Evolutionary conservation across 2,888 invertebrate species (phyloP), one percentile per base, ranked within the genome.

Genomic region (Rutpela maculata): DNA sequence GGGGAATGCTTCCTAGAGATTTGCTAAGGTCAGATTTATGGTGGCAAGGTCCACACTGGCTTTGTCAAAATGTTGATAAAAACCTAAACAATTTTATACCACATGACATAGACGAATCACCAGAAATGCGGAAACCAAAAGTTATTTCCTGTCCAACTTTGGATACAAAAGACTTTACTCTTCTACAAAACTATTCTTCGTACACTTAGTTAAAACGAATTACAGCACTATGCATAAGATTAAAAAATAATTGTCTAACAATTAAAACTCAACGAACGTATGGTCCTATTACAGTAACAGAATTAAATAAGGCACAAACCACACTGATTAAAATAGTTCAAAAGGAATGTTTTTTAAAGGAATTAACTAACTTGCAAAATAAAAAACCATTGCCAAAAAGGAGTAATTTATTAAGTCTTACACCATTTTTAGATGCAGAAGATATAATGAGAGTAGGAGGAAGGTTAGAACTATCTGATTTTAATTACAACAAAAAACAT

Each of bases 401-500:
- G 31, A 75, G 75, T 50, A 62, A 43, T 15, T n/a, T 79, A 11
- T 60, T 77, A 59, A 18, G 6, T 31, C 66, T 77, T 50, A 77
- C 74, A 10, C 66, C 70, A 12, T 79, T 77, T 60, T 22, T 79
- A 4, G 50, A 74, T 56, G 18, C 35, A 35, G 35, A 38, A 12
- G 67, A 66, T 35, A 35, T 78, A 22, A 18, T 78, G 17, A 56
- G 78, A 56, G 78, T 78, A 10, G 78, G 78, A 15, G 78, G 76
- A 10, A 19, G 74, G 43, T 55, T 79, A 26, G 35, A 50, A 31
- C 65, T 74, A 59, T 50, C 78, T 17, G 56, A 74, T 11, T 38
- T 55, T 60, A 43, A 1, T 10, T 78, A 68, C 72, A 72, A 62
- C n/a, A 59, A 67, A 38, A 78, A 78, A 75, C 68, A 75, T 56